Evolutionary conservation across 2,888 invertebrate genomes (phyloP).

Genomic region (Sacculina carcini): DNA sequence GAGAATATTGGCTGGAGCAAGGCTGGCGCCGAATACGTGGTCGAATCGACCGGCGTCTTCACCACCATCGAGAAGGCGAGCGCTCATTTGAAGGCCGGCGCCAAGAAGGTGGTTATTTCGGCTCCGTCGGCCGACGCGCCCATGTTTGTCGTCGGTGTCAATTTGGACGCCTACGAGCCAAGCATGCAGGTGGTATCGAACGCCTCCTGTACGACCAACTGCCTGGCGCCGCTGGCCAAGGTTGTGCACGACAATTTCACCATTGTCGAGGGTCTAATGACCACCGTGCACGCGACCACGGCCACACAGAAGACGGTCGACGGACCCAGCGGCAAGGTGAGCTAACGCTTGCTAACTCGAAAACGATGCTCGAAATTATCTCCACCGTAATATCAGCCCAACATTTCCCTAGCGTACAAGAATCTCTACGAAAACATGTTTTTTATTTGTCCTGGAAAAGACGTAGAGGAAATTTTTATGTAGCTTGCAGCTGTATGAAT

Average conservation of each 20-base stretch:
- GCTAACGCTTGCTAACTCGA: no score
- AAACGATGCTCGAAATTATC: no score
- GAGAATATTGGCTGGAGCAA: constrained; percentile 62
- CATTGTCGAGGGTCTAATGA: constrained; percentile 85
- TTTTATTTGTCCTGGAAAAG: no score
- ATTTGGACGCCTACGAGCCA: constrained; percentile 63
- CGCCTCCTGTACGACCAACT: constrained; percentile 97
- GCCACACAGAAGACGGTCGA: constrained; percentile 96
- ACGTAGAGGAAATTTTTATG: no score
- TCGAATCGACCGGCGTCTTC: constrained; percentile 93
- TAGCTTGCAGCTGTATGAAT: no score
- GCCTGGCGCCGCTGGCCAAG: constrained; percentile 87
- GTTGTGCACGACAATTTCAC: constrained; percentile 87
- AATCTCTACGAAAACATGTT: no score
- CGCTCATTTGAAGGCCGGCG: constrained; percentile 65
- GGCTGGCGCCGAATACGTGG: constrained; percentile 80
- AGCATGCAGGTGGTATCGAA: constrained; percentile 62
- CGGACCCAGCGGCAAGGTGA: constrained; percentile 68
- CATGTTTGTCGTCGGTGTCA: constrained; percentile 95
- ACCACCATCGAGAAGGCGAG: constrained; percentile 78
- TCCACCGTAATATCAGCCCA: no score
- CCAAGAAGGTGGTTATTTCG: constrained; percentile 88
- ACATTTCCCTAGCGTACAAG: no score
- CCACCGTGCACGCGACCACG: constrained; percentile 87
- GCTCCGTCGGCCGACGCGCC: constrained; percentile 98